Base-by-base conservation (phyloP, 2,888 invertebrate species). In the Drosophila diplacantha region DNA sequence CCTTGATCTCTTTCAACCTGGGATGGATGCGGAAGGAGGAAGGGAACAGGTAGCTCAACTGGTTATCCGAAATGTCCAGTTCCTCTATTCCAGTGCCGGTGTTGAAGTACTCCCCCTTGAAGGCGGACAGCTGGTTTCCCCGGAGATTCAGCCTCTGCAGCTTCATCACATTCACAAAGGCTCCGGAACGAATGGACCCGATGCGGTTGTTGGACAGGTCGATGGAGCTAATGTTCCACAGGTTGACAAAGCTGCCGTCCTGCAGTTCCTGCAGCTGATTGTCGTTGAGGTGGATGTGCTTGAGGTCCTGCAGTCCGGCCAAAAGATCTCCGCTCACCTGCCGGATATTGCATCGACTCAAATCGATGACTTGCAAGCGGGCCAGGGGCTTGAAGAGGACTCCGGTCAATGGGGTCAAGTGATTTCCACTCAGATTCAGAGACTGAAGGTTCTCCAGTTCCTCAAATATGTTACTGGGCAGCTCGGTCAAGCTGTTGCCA, bases 1-100 rank as follows among this genome's bases (percentile, higher is more conserved):
- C 91, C 58, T 91, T 90, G 44, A 97, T 92, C 83, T 91, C 90
- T 70, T 92, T 91, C 22, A 97, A 87, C 20, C 94, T 90, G 0
- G 95, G 95, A 87, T 96, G 96, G 67, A 95, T 94, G 84, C 93
- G 92, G 85, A 96, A 96, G 16, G 95, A 94, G 0, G 95, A 95
- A 2, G 95, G 94, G 75, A 95, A 95, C 38, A 96, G 89, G 84
- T 95, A 94, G 80, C 93, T 94, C 38, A 96, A 89, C 83, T 93
- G 92, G 88, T 96, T 96, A 72, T 93, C 90, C 0, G 94, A 93
- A 47, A 96, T 91, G 87, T 96, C 95, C 62, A 97, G 89, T 62
- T 93, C 90, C 89, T 95, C 93, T 43, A 96, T 89, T 65, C 94
- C 93, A 0, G 94, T 94, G 39, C 94, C 94, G 0, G 94, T 95